Percentiles rank a stretch among this genome's conserved stretches.
Conservation (phyloP, 2,113 vertebrate genomes). For the Psittacula cyanocephala region DNA sequence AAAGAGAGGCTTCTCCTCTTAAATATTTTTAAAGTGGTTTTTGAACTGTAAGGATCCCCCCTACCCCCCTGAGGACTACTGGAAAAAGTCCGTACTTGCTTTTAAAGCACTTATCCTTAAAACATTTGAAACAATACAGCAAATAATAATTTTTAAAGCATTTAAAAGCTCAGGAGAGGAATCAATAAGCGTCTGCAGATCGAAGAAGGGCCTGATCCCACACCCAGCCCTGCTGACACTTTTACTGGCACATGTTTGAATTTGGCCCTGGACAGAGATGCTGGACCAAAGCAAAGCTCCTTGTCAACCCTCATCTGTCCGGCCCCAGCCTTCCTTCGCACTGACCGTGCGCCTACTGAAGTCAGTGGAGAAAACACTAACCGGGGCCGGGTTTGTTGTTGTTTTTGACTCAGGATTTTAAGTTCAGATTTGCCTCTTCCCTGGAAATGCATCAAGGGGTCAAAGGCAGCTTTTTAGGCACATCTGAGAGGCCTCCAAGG, state of each 20-base stretch:
- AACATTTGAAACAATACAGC: not conserved
- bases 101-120: not conserved
- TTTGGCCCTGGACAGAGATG: not conserved
- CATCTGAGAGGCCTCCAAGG: conserved; percentile 38
- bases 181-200: not conserved
- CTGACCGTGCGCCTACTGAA: not conserved
- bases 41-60: not conserved
- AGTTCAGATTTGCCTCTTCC: conserved; percentile 44
- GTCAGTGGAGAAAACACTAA: conserved; percentile 37
- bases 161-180: not conserved
- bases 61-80: not conserved
- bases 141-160: not conserved
- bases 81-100: not conserved
- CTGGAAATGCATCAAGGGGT: conserved; percentile 61
- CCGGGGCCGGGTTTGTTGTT: not conserved
- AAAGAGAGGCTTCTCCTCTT: not conserved
- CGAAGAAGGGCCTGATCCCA: not conserved
- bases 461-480: conserved; percentile 59
- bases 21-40: not conserved
- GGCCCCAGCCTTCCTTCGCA: not conserved
- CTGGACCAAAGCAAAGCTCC: not conserved
- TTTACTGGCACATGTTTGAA: not conserved
- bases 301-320: not conserved
- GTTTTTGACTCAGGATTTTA: conserved; percentile 22
- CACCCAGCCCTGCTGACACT: not conserved